Conservation (phyloP, 2,113 vertebrate genomes). For the Colinus virginianus region DNA sequence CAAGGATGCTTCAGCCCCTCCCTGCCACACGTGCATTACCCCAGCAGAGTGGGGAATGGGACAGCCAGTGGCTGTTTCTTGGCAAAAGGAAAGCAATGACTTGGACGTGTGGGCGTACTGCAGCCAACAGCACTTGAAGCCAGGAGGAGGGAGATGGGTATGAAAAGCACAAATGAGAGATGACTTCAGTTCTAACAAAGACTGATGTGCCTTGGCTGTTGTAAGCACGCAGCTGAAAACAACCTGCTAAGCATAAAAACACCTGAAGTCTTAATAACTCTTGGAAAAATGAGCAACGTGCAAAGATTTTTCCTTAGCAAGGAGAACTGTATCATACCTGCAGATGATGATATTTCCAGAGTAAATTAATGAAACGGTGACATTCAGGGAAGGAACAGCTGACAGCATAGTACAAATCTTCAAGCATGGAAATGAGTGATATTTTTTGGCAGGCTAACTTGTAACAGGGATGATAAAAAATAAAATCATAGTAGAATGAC, state of each 20-base stretch:
- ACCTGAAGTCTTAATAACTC: slow-evolving; percentile 18
- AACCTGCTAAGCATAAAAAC: background rate
- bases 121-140: background rate
- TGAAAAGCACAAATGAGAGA: background rate
- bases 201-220: background rate
- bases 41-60: accelerated
- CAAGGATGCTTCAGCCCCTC: background rate
- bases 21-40: background rate
- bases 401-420: slow-evolving; percentile 30
- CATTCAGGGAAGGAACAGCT: slow-evolving; percentile 44
- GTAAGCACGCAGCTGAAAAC: background rate
- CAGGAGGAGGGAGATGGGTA: background rate
- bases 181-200: background rate
- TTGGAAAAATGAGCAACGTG: slow-evolving; percentile 23
- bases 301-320: background rate
- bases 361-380: slow-evolving; percentile 63
- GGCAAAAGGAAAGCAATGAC: background rate
- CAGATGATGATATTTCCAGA: slow-evolving; percentile 20
- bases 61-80: background rate
- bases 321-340: slow-evolving; percentile 19
- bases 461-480: slow-evolving; percentile 46
- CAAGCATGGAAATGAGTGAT: slow-evolving; percentile 41
- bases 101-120: background rate
- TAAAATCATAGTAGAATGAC: slow-evolving; percentile 42
- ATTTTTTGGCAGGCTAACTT: slow-evolving; percentile 49